A percentile compares a stretch with the other conserved stretches of the same genome.
Evolutionary conservation across 2,113 vertebrate genomes (phyloP).

Genomic region (Pyrgilauda ruficollis): DNA sequence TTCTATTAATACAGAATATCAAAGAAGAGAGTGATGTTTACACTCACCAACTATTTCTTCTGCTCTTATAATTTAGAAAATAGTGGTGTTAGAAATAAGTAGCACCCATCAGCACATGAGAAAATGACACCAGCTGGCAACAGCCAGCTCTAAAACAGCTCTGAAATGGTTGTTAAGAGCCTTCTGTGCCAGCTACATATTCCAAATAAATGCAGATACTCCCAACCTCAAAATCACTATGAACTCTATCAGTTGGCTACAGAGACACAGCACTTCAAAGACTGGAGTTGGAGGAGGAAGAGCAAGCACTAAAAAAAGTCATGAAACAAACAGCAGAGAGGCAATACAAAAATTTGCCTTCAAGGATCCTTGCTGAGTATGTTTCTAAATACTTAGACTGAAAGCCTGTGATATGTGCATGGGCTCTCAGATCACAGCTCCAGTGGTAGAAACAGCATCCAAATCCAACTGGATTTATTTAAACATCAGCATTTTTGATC

Average conservation of each 20-base stretch:
- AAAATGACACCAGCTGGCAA: background rate
- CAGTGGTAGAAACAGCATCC: background rate
- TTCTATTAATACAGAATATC: background rate
- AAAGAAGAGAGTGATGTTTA: background rate
- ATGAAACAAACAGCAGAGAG: background rate
- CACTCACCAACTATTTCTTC: background rate
- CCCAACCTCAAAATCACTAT: background rate
- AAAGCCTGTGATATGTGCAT: background rate
- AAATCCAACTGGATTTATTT: background rate
- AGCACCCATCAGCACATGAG: background rate
- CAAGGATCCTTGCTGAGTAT: background rate
- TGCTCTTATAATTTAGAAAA: background rate
- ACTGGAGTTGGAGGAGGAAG: background rate
- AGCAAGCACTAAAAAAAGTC: background rate
- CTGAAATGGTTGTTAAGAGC: background rate
- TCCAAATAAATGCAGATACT: background rate
- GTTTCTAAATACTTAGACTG: background rate
- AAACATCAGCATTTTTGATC: background rate
- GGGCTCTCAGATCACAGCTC: background rate
- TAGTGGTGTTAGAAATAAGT: background rate
- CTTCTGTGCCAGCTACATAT: background rate
- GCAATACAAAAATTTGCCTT: background rate
- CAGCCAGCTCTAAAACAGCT: background rate
- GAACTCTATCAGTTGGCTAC: background rate
- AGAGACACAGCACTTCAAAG: background rate